phyloP scores from a whole-genome alignment of 2,888 invertebrate genomes.

The Hololepta plana region DNA sequence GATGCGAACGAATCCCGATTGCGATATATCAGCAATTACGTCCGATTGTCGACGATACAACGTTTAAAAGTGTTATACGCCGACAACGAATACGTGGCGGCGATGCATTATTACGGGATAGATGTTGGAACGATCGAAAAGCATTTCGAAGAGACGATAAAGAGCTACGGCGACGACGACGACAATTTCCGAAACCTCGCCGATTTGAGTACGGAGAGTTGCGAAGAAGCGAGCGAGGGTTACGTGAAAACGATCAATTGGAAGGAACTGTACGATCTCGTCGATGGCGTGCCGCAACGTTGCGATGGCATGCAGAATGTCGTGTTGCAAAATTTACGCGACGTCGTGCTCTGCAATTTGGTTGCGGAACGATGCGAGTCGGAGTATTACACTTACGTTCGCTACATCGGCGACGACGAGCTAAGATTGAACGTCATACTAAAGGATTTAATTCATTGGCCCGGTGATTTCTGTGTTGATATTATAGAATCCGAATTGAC shows the following conservation, averaged over 20 bases:
- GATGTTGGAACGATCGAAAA: slow-evolving; percentile 30
- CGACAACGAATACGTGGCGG: slow-evolving; percentile 38
- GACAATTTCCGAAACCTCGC: slow-evolving; percentile 7
- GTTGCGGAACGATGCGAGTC: slow-evolving; percentile 32
- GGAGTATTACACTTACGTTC: slow-evolving; percentile 33
- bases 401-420: slow-evolving; percentile 31
- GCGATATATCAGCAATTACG: slow-evolving; percentile 38
- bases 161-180: slow-evolving; percentile 12
- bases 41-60: slow-evolving; percentile 35
- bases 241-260: slow-evolving; percentile 20
- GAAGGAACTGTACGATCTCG: slow-evolving; percentile 25
- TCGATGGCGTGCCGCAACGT: slow-evolving; percentile 39
- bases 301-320: slow-evolving; percentile 11
- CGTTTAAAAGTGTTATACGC: slow-evolving; percentile 34
- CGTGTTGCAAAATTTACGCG: slow-evolving; percentile 36
- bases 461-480: slow-evolving; percentile 34
- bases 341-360: slow-evolving; percentile 38
- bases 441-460: slow-evolving; percentile 35
- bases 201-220: slow-evolving; percentile 16
- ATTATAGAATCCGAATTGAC: slow-evolving; percentile 32
- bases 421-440: slow-evolving; percentile 33
- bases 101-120: slow-evolving; percentile 36
- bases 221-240: slow-evolving; percentile 19
- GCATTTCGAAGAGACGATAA: slow-evolving; percentile 24
- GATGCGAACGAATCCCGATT: slow-evolving; percentile 33